Conservation (phyloP, 37 sponge, comb jelly and placozoan species). For the Spongilla lacustris region DNA sequence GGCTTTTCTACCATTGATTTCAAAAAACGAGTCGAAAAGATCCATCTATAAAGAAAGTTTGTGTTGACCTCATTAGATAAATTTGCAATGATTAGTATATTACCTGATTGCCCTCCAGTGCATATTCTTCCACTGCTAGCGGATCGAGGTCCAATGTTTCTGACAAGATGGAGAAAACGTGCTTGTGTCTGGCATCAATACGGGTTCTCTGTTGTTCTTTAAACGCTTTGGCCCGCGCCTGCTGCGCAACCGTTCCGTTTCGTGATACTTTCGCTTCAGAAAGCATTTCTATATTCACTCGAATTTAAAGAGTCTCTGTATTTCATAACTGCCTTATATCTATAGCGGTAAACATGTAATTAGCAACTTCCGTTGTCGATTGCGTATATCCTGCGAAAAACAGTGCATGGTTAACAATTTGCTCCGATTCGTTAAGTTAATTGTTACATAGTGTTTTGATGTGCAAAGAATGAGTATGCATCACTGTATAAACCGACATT, state of each 20-base stretch:
- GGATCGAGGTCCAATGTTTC: conserved; percentile 47
- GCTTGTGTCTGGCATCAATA: conserved; percentile 76
- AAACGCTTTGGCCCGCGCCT: conserved; percentile 58
- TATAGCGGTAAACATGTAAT: too few species aligned
- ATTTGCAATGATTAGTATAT: not conserved
- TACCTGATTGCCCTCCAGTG: conserved; percentile 89
- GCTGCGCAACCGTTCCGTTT: not conserved
- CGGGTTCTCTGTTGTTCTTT: conserved; percentile 62
- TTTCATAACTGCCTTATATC: too few species aligned
- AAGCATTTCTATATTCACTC: too few species aligned
- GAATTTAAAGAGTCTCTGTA: too few species aligned
- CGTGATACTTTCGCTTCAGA: too few species aligned
- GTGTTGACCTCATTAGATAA: not conserved
- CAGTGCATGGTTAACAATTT: too few species aligned
- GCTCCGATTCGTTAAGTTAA: too few species aligned
- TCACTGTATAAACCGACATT: too few species aligned
- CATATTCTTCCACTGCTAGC: conserved; percentile 70
- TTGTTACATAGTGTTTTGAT: too few species aligned
- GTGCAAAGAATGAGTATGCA: too few species aligned
- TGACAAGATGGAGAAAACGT: conserved; percentile 62
- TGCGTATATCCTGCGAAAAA: too few species aligned
- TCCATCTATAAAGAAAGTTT: conserved; percentile 64
- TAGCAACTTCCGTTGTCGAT: too few species aligned
- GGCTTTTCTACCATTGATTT: conserved; percentile 74
- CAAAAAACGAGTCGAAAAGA: conserved; percentile 76